Percentiles rank a stretch among this genome's conserved stretches.
These are phyloP conservation scores for Papilio dardanus DNA, from an alignment of 1,140 invertebrate species.

Conservation along the genomic window DNA sequence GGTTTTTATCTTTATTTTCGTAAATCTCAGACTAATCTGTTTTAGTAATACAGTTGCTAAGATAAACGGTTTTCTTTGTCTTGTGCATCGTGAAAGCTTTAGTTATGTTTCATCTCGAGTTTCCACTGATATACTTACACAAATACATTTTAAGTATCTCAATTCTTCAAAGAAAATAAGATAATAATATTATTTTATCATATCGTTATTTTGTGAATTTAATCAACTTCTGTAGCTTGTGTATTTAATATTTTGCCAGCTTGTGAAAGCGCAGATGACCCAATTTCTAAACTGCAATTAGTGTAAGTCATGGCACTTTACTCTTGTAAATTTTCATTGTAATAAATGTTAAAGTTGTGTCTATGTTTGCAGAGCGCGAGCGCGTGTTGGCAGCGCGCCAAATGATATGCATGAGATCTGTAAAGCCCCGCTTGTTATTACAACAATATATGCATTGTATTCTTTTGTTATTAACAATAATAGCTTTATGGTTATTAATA, in stretches of 20 bases:
- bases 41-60: too few species aligned
- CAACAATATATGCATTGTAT: not conserved
- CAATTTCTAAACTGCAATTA: not conserved
- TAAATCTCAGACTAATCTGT: too few species aligned
- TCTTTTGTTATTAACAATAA: constrained; percentile 2
- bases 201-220: too few species aligned
- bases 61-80: too few species aligned
- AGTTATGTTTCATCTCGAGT: too few species aligned
- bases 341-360: not conserved
- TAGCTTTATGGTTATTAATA: constrained; percentile 3
- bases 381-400: not conserved
- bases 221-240: not conserved
- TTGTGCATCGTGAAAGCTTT: too few species aligned
- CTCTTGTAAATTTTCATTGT: constrained; percentile 6
- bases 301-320: not conserved
- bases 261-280: not conserved
- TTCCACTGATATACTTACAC: too few species aligned
- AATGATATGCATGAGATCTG: not conserved
- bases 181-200: too few species aligned
- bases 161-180: too few species aligned
- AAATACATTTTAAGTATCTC: too few species aligned
- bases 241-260: too few species aligned
- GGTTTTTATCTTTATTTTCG: too few species aligned
- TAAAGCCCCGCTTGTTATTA: not conserved
- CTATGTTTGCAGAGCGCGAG: not conserved